Percentiles rank a stretch among this genome's conserved stretches.
Evolutionary conservation across 2,113 vertebrate genomes (phyloP).

Genomic region (Protobothrops mucrosquamatus): DNA sequence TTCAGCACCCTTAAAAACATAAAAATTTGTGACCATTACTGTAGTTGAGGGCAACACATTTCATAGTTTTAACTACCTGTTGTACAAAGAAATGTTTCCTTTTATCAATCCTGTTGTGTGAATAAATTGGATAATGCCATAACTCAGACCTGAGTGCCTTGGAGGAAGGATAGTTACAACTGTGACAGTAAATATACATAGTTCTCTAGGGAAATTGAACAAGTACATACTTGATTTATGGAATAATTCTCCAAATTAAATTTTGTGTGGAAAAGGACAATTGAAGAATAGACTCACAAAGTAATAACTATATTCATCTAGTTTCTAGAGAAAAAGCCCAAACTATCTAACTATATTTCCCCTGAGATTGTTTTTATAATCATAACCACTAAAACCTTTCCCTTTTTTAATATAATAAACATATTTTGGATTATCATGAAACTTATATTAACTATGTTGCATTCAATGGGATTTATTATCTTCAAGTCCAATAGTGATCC

Average conservation of each 20-base stretch:
- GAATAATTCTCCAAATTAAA: constrained; percentile 27
- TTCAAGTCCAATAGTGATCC: constrained; percentile 20
- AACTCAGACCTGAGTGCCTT: neutral
- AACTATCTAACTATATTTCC: neutral
- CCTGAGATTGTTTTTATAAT: neutral
- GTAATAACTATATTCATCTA: neutral
- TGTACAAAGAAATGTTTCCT: neutral
- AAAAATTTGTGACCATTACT: neutral
- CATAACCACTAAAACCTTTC: neutral
- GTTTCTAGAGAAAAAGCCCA: neutral
- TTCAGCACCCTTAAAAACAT: neutral
- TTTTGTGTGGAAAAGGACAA: neutral
- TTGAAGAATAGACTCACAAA: neutral
- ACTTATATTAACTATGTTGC: neutral
- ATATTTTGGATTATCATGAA: neutral
- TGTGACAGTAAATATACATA: neutral
- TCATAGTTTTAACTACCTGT: neutral
- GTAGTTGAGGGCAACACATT: neutral
- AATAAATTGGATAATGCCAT: neutral
- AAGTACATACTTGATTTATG: constrained; percentile 16
- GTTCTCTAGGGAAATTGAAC: constrained; percentile 6
- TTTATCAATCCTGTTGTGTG: neutral
- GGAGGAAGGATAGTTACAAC: neutral
- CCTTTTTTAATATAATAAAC: neutral
- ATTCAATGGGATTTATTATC: constrained; percentile 18